A percentile compares a stretch with the other conserved stretches of the same genome.
phyloP scores from a whole-genome alignment of 2,113 vertebrate species.

The Acanthisitta chloris region DNA sequence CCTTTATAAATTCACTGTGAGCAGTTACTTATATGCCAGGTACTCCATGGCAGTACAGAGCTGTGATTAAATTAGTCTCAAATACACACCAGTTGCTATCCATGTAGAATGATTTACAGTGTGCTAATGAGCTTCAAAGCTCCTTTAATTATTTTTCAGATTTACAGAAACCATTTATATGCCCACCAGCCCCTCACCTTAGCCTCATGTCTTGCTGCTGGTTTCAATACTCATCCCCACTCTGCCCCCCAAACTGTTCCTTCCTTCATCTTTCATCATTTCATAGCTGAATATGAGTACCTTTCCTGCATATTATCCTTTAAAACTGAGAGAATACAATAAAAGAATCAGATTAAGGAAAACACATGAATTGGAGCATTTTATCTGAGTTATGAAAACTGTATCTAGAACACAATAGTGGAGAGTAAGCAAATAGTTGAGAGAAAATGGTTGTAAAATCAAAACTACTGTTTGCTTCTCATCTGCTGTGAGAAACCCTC shows the following conservation, averaged over 20 bases:
- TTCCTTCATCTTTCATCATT: background rate
- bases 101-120: background rate
- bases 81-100: background rate
- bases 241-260: background rate
- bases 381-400: background rate
- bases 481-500: background rate
- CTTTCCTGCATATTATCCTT: background rate
- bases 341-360: background rate
- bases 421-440: background rate
- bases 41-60: rapidly evolving
- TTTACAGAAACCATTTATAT: background rate
- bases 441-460: background rate
- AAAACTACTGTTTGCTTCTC: background rate
- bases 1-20: background rate
- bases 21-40: background rate
- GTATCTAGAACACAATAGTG: background rate
- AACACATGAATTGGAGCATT: background rate
- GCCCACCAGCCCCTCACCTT: background rate
- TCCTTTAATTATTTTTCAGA: background rate
- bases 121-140: background rate
- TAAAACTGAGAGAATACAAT: background rate
- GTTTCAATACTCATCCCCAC: background rate
- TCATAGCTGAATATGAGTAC: background rate
- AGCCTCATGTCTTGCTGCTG: background rate
- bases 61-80: background rate